Conservation (phyloP, 2,113 vertebrate species). For the Brachyhypopomus occidentalis region DNA sequence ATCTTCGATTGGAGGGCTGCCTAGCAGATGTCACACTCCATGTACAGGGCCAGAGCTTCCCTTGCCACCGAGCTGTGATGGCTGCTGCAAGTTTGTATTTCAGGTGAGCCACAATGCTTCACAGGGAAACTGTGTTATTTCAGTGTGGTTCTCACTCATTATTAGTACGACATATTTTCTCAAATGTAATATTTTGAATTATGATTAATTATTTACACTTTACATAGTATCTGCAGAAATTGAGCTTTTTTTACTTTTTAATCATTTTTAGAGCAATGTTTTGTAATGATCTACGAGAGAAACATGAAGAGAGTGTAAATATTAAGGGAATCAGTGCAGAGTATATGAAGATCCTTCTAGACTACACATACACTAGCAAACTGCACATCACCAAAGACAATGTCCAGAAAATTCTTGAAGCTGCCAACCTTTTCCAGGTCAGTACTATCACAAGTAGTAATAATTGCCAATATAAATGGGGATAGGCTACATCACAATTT, state of each 20-base stretch:
- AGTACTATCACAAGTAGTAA: constrained; percentile 31
- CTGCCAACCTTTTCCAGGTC: constrained; percentile 95
- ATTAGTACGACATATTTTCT: too few species aligned
- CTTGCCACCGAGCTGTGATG: constrained; percentile 90
- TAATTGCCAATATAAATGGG: too few species aligned
- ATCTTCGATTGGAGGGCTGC: constrained; percentile 84
- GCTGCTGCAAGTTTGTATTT: constrained; percentile 97
- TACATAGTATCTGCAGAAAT: too few species aligned
- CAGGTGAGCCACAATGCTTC: constrained; percentile 75
- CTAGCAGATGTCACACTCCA: constrained; percentile 88
- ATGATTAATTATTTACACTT: too few species aligned
- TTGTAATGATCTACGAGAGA: constrained; percentile 93
- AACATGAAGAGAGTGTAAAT: constrained; percentile 86
- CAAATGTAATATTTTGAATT: too few species aligned
- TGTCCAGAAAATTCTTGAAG: constrained; percentile 89
- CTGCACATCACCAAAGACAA: constrained; percentile 89
- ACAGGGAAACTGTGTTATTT: background rate
- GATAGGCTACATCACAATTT: too few species aligned
- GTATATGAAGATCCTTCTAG: constrained; percentile 88
- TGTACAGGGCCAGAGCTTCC: constrained; percentile 85
- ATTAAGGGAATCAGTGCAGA: constrained; percentile 89
- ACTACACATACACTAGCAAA: constrained; percentile 94
- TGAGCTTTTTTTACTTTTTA: background rate
- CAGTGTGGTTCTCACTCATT: background rate
- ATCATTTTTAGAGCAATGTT: constrained; percentile 89